A percentile compares a stretch with the other conserved stretches of the same genome.
phyloP scores from a whole-genome alignment of 2,113 vertebrate species.

The Alouatta palliata region DNA sequence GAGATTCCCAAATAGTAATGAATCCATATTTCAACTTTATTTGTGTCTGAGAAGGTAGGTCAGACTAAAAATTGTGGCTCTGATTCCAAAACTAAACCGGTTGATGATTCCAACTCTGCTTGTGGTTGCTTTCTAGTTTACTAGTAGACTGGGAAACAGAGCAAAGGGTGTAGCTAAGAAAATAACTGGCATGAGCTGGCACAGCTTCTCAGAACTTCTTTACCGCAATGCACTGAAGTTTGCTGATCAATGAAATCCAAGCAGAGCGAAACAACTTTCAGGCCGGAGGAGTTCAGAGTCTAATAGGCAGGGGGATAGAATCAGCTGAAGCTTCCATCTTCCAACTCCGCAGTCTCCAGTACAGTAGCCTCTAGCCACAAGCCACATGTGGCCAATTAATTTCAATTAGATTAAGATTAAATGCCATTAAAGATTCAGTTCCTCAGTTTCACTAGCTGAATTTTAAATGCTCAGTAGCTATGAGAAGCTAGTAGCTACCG shows the following conservation, averaged over 20 bases:
- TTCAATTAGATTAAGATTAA: neutral
- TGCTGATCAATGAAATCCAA: accelerated
- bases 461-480: neutral
- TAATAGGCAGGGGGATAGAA: neutral
- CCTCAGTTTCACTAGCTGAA: neutral
- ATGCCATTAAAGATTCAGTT: neutral
- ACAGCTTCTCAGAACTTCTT: neutral
- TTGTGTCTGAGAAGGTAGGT: neutral
- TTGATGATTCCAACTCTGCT: neutral
- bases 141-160: neutral
- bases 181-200: neutral
- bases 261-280: neutral
- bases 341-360: accelerated
- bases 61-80: neutral
- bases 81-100: neutral
- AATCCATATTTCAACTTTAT: neutral
- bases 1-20: neutral
- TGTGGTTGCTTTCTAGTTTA: neutral
- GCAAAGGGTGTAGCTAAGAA: neutral
- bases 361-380: neutral
- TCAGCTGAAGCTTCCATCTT: neutral
- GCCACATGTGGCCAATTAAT: neutral
- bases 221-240: accelerated
- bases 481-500: neutral
- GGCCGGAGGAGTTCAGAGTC: neutral